Base-by-base conservation (phyloP, 1,140 invertebrate species). In the Grapholita molesta region DNA sequence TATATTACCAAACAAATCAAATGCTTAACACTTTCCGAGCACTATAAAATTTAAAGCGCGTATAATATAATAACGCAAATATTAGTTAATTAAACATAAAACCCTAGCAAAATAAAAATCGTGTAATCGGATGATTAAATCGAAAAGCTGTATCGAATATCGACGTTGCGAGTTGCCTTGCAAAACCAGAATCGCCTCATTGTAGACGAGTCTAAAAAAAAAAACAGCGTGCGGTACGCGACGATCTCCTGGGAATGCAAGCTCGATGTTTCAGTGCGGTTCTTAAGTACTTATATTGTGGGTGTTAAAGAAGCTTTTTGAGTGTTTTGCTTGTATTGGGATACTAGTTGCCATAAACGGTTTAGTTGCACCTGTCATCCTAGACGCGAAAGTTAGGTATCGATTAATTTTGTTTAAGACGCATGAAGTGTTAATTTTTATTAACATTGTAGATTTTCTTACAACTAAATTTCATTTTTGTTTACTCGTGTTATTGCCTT, bases 131-230 rank as follows among this genome's bases (percentile, higher is more conserved):
- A 33, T 8, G 66, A 70, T 73, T 68, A 30, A 42, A 70, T 70
- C 72, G 35, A 74, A 61, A 66, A 25, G 33, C 48, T 28, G 55
- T 70, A 74, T 73, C 68, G 57, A 73, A 57, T 79, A 86, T 83
- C 83, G 79, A 83, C 82, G 83, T 78, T 85, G 80, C 82, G 72
- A 85, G 82, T 85, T 81, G 75, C 79, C 86, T 89, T 85, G 89
- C 87, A 86, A 88, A 91, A 91, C 89, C 87, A 91, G 89, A 91
- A 91, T 90, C 82, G 73, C 76, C 79, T 85, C 80, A 88, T 83
- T 88, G 86, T 89, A 84, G 84, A 89, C 89, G 79, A 82, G 88
- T 91, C 87, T 85, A 68, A 74, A 73, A 76, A 88, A 79, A 84
- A 84, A 86, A 82, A 81, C 75, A 81, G 67, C 74, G 79, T 86